These are phyloP conservation scores for Ailurus styani DNA, from an alignment of 2,113 vertebrate species.

Conservation along the genomic window DNA sequence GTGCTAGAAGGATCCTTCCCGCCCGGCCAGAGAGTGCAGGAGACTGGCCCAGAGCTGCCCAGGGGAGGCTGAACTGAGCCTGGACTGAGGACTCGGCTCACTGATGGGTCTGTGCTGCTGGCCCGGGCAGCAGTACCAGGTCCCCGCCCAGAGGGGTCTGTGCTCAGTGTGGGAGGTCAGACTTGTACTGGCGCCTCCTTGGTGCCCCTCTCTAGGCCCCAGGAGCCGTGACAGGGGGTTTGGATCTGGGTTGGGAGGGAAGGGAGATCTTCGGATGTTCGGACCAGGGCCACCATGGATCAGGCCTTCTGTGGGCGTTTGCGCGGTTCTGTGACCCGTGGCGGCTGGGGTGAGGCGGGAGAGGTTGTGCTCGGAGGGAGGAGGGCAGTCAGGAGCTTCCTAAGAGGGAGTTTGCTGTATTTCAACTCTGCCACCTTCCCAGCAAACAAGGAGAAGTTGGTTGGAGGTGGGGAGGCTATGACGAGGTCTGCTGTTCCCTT, in stretches of 20 bases:
- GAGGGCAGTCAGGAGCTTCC: background rate
- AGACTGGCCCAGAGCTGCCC: background rate
- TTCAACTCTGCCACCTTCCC: background rate
- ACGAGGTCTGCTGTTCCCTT: background rate
- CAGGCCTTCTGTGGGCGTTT: rapidly evolving
- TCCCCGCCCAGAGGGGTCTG: background rate
- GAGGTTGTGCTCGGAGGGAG: background rate
- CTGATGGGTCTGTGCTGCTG: background rate
- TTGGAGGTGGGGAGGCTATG: background rate
- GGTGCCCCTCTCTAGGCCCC: background rate
- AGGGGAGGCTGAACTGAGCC: background rate
- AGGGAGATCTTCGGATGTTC: background rate
- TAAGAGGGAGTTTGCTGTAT: background rate
- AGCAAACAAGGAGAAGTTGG: background rate
- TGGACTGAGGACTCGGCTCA: background rate
- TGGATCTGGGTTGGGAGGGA: background rate
- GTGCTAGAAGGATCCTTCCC: background rate
- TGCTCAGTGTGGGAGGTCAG: background rate
- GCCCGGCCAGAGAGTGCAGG: background rate
- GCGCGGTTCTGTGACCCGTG: rapidly evolving
- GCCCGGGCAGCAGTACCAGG: no score
- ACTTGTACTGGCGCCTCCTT: background rate
- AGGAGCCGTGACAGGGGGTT: rapidly evolving
- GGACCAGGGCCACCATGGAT: rapidly evolving
- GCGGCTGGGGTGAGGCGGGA: rapidly evolving